These are phyloP conservation scores for Pycnonotus jocosus DNA, from an alignment of 2,113 vertebrate species.

Conservation along the genomic window DNA sequence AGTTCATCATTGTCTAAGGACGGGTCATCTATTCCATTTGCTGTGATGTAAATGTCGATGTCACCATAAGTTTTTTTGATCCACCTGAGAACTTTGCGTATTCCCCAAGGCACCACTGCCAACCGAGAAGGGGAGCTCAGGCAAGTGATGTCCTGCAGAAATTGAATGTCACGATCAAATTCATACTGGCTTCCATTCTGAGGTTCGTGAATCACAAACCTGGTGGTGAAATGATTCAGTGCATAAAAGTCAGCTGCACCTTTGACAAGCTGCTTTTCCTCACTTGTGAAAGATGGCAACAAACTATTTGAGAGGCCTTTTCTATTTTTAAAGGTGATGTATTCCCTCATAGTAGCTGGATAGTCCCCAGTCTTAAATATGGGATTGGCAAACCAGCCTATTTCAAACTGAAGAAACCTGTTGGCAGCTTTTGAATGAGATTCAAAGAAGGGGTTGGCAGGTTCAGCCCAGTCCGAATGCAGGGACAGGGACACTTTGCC, in stretches of 20 bases:
- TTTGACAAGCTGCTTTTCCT: conserved; percentile 75
- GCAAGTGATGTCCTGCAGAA: conserved; percentile 84
- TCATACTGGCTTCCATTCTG: conserved; percentile 59
- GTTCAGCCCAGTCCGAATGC: conserved; percentile 90
- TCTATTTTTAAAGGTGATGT: conserved; percentile 68
- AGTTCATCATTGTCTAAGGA: conserved; percentile 77
- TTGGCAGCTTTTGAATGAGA: conserved; percentile 77
- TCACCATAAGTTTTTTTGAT: conserved; percentile 79
- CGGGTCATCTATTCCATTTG: conserved; percentile 87
- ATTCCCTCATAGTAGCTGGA: conserved; percentile 75
- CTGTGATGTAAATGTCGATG: conserved; percentile 83
- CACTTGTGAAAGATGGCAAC: conserved; percentile 76
- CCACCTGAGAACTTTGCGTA: conserved; percentile 84
- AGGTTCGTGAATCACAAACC: conserved; percentile 76
- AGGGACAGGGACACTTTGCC: conserved; percentile 84
- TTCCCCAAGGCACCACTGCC: conserved; percentile 84
- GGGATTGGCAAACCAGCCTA: conserved; percentile 88
- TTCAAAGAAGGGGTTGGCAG: conserved; percentile 84
- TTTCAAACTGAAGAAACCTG: conserved; percentile 87
- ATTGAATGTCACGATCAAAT: conserved; percentile 73
- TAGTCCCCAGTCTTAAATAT: conserved; percentile 82
- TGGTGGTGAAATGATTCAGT: conserved; percentile 93
- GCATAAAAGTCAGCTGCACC: conserved; percentile 87
- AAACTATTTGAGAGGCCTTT: conserved; percentile 61
- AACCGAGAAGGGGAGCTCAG: conserved; percentile 75